These are phyloP conservation scores for Macrosteles quadrilineatus DNA, from an alignment of 1,140 invertebrate species.

Conservation along the genomic window DNA sequence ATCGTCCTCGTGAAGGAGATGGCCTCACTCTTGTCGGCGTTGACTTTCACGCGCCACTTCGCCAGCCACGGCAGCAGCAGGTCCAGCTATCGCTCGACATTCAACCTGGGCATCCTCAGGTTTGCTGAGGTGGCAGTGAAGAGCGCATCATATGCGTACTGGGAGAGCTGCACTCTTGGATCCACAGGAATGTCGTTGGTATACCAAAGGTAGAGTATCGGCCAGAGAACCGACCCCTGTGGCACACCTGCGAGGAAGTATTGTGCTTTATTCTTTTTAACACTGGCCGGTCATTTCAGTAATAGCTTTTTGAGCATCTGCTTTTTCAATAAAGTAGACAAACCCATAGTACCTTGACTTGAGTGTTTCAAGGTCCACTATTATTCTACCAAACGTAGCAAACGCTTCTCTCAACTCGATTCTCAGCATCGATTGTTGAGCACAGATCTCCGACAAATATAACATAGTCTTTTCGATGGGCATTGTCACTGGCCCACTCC, in stretches of 20 bases:
- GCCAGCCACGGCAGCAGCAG: constrained; percentile 1
- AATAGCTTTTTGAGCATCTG: no score
- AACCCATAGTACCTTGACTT: no score
- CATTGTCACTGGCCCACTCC: no score
- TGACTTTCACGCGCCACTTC: constrained; percentile 22
- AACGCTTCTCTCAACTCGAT: no score
- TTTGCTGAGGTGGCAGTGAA: background rate
- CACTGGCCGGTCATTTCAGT: no score
- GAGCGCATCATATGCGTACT: constrained; percentile 25
- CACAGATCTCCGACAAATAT: no score
- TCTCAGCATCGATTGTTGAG: no score
- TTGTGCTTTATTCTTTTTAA: no score
- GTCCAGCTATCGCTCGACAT: constrained; percentile 11
- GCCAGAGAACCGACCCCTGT: constrained; percentile 31
- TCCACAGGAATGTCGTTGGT: constrained; percentile 22
- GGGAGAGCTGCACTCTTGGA: background rate
- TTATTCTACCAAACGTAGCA: no score
- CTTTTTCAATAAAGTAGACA: no score
- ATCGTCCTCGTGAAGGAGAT: background rate
- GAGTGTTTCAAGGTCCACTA: no score
- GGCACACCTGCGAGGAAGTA: constrained; percentile 20
- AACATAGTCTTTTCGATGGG: no score
- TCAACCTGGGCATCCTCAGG: background rate
- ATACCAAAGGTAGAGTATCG: constrained; percentile 23
- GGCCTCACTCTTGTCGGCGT: background rate